Evolutionary conservation across 2,113 vertebrate species (phyloP).

Genomic region (Indri indri): DNA sequence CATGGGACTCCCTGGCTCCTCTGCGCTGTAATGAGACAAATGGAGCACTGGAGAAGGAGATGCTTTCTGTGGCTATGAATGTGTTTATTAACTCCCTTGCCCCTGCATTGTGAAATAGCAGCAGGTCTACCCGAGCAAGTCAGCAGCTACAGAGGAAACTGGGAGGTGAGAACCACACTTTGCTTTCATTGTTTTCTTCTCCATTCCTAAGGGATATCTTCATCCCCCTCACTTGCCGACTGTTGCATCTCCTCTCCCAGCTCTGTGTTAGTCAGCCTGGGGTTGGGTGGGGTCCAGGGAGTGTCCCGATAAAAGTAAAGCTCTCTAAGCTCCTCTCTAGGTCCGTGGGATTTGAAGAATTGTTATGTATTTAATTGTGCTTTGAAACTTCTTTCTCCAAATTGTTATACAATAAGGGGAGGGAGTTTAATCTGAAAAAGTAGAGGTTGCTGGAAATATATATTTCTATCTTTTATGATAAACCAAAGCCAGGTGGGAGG

Average conservation of each 20-base stretch:
- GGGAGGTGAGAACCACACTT: neutral
- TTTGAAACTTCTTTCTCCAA: neutral
- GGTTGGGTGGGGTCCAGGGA: neutral
- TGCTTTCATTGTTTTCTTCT: neutral
- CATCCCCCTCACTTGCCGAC: neutral
- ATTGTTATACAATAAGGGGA: neutral
- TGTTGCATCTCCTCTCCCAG: neutral
- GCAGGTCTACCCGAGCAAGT: neutral
- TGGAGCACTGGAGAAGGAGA: neutral
- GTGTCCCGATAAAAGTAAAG: neutral
- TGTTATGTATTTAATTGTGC: neutral
- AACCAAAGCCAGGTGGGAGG: neutral
- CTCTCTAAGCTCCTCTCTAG: neutral
- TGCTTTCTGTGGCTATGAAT: neutral
- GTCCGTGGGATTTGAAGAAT: neutral
- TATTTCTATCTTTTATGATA: neutral
- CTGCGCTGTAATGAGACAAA: neutral
- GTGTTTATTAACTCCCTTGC: neutral
- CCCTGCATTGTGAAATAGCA: neutral
- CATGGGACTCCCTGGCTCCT: neutral
- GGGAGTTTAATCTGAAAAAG: neutral
- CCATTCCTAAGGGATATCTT: neutral
- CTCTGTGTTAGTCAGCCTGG: neutral
- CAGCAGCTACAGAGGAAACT: neutral
- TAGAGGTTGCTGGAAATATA: neutral